These are phyloP conservation scores for Prorops nasuta DNA, from an alignment of 1,140 invertebrate genomes.

Conservation along the genomic window DNA sequence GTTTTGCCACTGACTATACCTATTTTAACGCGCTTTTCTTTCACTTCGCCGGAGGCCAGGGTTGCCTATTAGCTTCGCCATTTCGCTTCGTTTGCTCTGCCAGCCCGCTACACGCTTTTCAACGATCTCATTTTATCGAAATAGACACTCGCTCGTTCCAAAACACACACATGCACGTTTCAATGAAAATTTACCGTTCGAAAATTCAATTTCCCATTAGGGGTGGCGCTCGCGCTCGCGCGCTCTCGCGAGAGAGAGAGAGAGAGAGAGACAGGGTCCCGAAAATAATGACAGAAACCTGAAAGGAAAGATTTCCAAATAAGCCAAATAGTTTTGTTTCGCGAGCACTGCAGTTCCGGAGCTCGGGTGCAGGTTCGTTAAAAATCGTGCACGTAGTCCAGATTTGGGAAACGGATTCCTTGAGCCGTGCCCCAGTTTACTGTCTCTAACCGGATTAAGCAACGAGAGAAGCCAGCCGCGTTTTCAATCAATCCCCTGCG, in stretches of 20 bases:
- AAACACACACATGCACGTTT: no score
- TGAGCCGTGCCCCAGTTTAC: background rate
- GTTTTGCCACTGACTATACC: slow-evolving; percentile 12
- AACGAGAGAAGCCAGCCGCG: slow-evolving; percentile 19
- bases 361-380: no score
- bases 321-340: no score
- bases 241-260: no score
- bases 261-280: no score
- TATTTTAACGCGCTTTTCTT: slow-evolving; percentile 10
- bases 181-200: slow-evolving; percentile 15
- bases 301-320: no score
- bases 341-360: no score
- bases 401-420: no score
- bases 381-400: no score
- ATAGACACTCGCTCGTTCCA: slow-evolving; percentile 16
- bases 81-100: slow-evolving; percentile 4
- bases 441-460: slow-evolving; percentile 19
- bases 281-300: no score
- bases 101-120: slow-evolving; percentile 10
- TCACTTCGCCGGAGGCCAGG: background rate
- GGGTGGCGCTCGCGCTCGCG: slow-evolving; percentile 2
- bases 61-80: background rate
- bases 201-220: slow-evolving; percentile 27
- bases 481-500: slow-evolving; percentile 34
- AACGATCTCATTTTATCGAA: slow-evolving; percentile 28